phyloP scores from a whole-genome alignment of 64 coral and sea anemone species.

The Actinia tenebrosa region DNA sequence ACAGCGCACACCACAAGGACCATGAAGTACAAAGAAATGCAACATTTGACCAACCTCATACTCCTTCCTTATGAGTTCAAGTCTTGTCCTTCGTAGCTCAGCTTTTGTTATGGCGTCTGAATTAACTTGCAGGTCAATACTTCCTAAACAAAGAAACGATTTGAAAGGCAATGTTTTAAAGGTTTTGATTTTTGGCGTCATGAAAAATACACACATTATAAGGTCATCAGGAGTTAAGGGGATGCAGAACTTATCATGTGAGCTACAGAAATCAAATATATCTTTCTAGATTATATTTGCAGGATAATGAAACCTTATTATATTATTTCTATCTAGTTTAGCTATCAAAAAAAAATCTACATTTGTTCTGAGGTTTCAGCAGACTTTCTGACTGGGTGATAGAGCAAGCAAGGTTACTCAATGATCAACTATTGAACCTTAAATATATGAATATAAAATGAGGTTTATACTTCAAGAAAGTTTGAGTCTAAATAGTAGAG shows the following conservation, averaged over 20 bases:
- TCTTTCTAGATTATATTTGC: too few species aligned
- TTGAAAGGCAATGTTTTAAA: background rate
- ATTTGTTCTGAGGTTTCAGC: background rate
- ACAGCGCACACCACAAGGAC: background rate
- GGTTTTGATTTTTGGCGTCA: background rate
- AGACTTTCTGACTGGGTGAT: background rate
- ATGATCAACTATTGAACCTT: background rate
- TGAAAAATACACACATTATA: background rate
- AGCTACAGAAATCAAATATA: too few species aligned
- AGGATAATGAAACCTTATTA: background rate
- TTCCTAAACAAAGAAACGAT: slow-evolving; percentile 49
- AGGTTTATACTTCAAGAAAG: background rate
- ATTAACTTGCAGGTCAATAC: slow-evolving; percentile 77
- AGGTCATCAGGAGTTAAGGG: background rate
- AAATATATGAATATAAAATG: background rate
- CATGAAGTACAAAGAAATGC: background rate
- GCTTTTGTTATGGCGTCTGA: slow-evolving; percentile 72
- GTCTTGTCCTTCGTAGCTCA: slow-evolving; percentile 83
- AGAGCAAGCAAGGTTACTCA: background rate
- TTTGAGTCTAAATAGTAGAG: background rate
- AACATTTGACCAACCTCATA: slow-evolving; percentile 70
- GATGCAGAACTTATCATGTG: too few species aligned
- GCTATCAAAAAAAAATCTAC: background rate
- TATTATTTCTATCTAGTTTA: background rate
- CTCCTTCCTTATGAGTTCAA: slow-evolving; percentile 83